Conservation (phyloP, 2,888 invertebrate genomes). For the Nephrotoma flavescens region DNA sequence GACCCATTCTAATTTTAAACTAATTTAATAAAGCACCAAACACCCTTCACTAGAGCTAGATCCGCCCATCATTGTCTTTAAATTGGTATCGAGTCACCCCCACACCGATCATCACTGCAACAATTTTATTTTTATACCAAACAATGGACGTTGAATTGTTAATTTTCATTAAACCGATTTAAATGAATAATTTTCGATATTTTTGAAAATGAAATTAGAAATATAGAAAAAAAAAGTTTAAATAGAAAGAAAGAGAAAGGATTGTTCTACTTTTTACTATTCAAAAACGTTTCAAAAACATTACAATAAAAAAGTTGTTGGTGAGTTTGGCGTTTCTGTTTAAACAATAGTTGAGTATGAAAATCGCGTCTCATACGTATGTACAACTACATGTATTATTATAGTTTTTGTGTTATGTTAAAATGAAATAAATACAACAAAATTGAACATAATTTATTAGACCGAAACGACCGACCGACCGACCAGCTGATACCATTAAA, state of each 20-base stretch:
- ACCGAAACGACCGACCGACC: not conserved
- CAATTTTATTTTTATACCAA: not conserved
- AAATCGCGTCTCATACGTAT: not conserved
- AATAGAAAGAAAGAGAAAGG: not conserved
- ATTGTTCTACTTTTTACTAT: not conserved
- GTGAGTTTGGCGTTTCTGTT: too few relatives aligned
- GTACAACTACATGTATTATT: not conserved
- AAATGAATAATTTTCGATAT: not conserved
- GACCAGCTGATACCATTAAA: not conserved
- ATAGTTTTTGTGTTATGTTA: not conserved
- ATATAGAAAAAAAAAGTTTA: not conserved
- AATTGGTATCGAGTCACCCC: not conserved
- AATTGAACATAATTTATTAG: not conserved
- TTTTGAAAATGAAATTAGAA: not conserved
- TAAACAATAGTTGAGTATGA: not conserved
- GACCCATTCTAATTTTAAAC: not conserved
- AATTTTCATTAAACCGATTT: not conserved
- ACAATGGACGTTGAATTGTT: not conserved
- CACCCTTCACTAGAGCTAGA: not conserved
- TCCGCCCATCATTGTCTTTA: not conserved
- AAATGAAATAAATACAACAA: not conserved
- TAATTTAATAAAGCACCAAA: not conserved
- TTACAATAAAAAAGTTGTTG: not conserved
- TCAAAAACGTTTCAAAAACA: not conserved
- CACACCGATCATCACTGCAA: not conserved